Conservation (phyloP, 2,888 invertebrate genomes). For the Tridacna crocea region DNA sequence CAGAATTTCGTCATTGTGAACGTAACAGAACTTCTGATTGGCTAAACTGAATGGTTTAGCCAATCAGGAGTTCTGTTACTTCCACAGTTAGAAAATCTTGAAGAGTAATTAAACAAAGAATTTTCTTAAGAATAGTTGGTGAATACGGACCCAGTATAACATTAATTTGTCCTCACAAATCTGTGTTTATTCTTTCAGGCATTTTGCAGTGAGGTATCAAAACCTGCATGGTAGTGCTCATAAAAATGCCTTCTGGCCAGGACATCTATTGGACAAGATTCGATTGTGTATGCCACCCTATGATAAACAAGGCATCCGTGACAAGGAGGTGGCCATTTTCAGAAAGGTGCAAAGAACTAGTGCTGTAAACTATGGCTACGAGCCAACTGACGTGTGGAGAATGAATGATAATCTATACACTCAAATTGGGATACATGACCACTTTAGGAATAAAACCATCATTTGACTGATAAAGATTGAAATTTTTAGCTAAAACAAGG, state of each 20-base stretch:
- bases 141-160: too few species aligned
- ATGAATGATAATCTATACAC: constrained; percentile 68
- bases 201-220: constrained; percentile 68
- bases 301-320: constrained; percentile 48
- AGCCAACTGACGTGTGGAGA: constrained; percentile 67
- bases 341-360: constrained; percentile 55
- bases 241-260: constrained; percentile 81
- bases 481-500: too few species aligned
- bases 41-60: too few species aligned
- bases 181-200: constrained; percentile 56
- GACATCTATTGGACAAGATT: constrained; percentile 80
- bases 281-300: constrained; percentile 78
- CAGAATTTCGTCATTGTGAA: too few species aligned
- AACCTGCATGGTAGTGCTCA: constrained; percentile 69
- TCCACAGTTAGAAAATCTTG: too few species aligned
- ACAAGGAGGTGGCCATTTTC: constrained; percentile 69
- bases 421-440: constrained; percentile 72
- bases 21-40: too few species aligned
- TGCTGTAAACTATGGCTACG: constrained; percentile 61
- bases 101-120: too few species aligned
- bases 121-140: too few species aligned
- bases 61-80: too few species aligned
- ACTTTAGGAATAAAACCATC: constrained; percentile 65
- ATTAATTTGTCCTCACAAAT: too few species aligned
- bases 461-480: constrained; percentile 16